Percentiles rank a stretch among this genome's conserved stretches.
Conservation (phyloP, 2,113 vertebrate genomes). For the Arenaria interpres region DNA sequence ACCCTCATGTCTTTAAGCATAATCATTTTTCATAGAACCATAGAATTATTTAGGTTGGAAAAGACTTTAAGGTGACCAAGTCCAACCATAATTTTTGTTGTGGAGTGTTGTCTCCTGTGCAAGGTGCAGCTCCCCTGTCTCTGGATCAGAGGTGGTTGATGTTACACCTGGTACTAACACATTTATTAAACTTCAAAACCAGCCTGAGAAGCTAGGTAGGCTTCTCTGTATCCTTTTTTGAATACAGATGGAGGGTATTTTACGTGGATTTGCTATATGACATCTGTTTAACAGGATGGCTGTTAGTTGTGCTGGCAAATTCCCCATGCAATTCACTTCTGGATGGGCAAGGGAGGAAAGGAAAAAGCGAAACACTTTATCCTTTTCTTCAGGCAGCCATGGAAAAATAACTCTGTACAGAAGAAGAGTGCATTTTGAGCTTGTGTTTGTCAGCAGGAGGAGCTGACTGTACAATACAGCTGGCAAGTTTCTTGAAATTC, state of each 20-base stretch:
- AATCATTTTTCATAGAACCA: background rate
- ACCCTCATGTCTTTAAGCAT: background rate
- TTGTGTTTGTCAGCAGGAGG: background rate
- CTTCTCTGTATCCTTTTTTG: background rate
- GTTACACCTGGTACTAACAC: background rate
- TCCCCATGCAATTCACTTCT: background rate
- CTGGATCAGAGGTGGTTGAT: background rate
- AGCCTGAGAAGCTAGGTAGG: background rate
- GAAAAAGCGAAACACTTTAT: background rate
- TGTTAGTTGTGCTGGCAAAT: background rate
- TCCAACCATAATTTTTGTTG: background rate
- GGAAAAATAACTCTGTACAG: background rate
- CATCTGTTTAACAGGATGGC: background rate
- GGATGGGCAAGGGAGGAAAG: background rate
- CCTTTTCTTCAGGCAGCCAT: background rate
- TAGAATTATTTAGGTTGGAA: background rate
- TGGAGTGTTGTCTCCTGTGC: background rate
- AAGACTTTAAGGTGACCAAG: rapidly evolving
- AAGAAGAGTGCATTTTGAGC: background rate
- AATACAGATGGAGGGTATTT: background rate
- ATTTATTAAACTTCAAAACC: background rate
- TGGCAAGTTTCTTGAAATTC: background rate
- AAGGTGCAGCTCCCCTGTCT: background rate
- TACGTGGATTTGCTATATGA: background rate
- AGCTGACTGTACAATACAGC: background rate